These are phyloP conservation scores for Mohoua ochrocephala DNA, from an alignment of 2,113 vertebrate genomes.

Conservation along the genomic window DNA sequence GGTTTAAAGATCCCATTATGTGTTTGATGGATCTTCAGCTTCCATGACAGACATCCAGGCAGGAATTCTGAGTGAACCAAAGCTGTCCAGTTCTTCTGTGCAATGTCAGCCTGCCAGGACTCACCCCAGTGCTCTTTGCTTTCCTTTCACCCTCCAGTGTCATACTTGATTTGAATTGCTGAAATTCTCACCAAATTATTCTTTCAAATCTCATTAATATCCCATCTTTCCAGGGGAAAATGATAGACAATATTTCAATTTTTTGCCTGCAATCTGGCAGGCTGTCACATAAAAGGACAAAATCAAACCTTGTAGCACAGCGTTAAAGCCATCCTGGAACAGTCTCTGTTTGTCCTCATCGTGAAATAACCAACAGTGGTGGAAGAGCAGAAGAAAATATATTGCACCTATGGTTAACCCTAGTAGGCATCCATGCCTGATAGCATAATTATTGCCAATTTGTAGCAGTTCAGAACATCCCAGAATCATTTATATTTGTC, in stretches of 20 bases:
- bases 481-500: not conserved
- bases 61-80: not conserved
- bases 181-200: not conserved
- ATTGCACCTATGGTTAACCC: not conserved
- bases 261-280: not conserved
- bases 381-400: not conserved
- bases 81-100: not conserved
- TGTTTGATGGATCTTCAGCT: not conserved
- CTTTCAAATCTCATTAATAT: not conserved
- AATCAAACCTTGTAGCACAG: not conserved
- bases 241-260: not conserved
- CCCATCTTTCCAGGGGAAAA: not conserved
- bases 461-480: not conserved
- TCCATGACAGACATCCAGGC: not conserved
- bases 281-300: not conserved
- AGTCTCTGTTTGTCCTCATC: not conserved
- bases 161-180: not conserved
- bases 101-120: not conserved
- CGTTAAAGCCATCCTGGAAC: not conserved
- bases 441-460: not conserved
- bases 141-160: not conserved
- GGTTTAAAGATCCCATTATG: not conserved
- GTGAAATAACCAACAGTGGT: not conserved
- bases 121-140: not conserved
- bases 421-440: not conserved